Evolutionary conservation across 2,797 vertebrate species (phyloP).

Genomic region (Diceros bicornis): DNA sequence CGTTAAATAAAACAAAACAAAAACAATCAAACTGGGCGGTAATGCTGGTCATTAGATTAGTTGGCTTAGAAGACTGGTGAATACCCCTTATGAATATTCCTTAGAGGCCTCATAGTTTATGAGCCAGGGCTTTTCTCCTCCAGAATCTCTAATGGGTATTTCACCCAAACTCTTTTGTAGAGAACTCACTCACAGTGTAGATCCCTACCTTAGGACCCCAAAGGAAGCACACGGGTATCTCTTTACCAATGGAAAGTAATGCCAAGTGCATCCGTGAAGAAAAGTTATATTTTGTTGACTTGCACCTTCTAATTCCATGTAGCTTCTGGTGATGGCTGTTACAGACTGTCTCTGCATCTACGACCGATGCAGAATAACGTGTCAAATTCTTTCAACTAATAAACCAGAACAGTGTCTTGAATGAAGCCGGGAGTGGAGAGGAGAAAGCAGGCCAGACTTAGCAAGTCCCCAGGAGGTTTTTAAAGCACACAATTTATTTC

Average conservation of each 20-base stretch:
- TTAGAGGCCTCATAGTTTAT: not conserved
- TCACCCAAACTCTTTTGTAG: not conserved
- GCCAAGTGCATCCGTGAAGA: not conserved
- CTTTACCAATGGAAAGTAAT: not conserved
- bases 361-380: not conserved
- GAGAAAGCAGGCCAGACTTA: not conserved
- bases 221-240: not conserved
- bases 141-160: not conserved
- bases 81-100: not conserved
- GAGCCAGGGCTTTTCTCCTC: not conserved
- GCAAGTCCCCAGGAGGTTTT: not conserved
- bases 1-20: constrained; percentile 55
- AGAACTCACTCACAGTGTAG: not conserved
- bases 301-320: not conserved
- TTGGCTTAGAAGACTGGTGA: not conserved
- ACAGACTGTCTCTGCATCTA: not conserved
- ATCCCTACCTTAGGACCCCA: not conserved
- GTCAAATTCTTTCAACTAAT: constrained; percentile 12
- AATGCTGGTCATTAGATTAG: constrained; percentile 26
- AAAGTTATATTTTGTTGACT: not conserved
- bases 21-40: not conserved
- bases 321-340: not conserved
- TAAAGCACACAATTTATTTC: constrained; percentile 14
- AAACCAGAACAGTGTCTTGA: constrained; percentile 15
- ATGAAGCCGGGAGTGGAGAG: not conserved